Evolutionary conservation across 2,888 invertebrate species (phyloP), one percentile per base, ranked within the genome.

Genomic region (Osmoderma eremita): DNA sequence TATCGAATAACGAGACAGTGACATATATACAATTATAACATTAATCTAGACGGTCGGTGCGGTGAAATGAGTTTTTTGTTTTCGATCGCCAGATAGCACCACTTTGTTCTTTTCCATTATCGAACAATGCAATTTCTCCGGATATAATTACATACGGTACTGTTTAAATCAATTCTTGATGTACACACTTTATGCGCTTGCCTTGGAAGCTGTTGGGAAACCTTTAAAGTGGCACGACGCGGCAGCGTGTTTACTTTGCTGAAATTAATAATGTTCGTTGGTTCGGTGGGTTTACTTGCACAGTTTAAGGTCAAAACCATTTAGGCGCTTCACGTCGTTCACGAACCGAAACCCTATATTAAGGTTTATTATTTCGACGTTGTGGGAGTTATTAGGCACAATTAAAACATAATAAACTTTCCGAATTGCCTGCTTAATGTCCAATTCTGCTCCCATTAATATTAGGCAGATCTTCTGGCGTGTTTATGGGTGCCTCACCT

Each of bases 1-100:
- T 62, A 63, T 67, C 56, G 58, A 58, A 50, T 56, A 65, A 65
- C 65, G 58, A 65, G 65, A 65, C 65, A 65, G 30, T 56, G 65
- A 65, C 65, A 65, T 54, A 49, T 18, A 61, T 56, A 58, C 65
- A 65, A 65, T 65, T 65, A 65, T 65, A 49, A 36, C 48, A 39
- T 65, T 45, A 65, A 65, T 65, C 56, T 58, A 56, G 56, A 58
- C 24, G 12, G 50, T 38, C 58, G 36, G 45, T 61, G 17, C 10
- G 30, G 22, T 13, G 18, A 48, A 39, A 58, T 49, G 20, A 45
- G 36, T 56, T 65, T 30, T 54, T 38, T 17, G 49, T 48, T 42
- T 48, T 17, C 48, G 65, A 65, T 65, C 38, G 48, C 15, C n/a
- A 13, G 65, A 65, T 65, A 58, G 49, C 54, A 49, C 18, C 30